These are phyloP conservation scores for Muscina levida DNA, from an alignment of 2,888 invertebrate genomes.

Conservation along the genomic window DNA sequence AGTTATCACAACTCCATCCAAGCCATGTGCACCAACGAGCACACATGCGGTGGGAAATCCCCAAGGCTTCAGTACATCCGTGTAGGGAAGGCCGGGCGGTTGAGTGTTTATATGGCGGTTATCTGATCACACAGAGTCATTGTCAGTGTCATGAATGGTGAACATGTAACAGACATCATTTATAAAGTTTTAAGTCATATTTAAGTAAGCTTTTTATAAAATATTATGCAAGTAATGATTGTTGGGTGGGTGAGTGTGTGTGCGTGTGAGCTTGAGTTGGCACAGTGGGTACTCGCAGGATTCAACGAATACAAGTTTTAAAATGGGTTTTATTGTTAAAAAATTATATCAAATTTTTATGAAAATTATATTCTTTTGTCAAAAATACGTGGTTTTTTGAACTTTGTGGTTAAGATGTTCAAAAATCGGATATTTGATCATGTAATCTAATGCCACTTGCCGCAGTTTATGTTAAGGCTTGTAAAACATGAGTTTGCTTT, in stretches of 20 bases:
- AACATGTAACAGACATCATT: slow-evolving; percentile 37
- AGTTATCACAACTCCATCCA: slow-evolving; percentile 4
- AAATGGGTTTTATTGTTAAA: too few relatives aligned
- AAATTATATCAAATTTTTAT: too few relatives aligned
- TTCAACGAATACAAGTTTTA: too few relatives aligned
- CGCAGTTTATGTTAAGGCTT: too few relatives aligned
- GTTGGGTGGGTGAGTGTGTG: too few relatives aligned
- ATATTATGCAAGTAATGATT: neutral
- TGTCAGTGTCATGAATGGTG: slow-evolving; percentile 32
- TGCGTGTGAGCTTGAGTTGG: neutral
- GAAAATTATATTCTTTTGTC: too few relatives aligned
- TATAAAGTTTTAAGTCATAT: slow-evolving; percentile 27
- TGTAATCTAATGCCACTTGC: too few relatives aligned
- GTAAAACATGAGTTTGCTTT: too few relatives aligned
- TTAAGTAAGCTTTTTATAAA: slow-evolving; percentile 26
- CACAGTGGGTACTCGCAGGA: neutral
- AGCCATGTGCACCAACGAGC: neutral
- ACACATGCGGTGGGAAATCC: neutral
- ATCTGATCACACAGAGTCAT: neutral
- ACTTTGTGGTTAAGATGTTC: too few relatives aligned
- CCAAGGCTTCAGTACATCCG: neutral
- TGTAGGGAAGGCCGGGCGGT: too few relatives aligned
- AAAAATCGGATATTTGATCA: too few relatives aligned
- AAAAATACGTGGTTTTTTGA: too few relatives aligned
- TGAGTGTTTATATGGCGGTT: neutral